phyloP scores from a whole-genome alignment of 1,140 invertebrate species.

The Orius insidiosus region DNA sequence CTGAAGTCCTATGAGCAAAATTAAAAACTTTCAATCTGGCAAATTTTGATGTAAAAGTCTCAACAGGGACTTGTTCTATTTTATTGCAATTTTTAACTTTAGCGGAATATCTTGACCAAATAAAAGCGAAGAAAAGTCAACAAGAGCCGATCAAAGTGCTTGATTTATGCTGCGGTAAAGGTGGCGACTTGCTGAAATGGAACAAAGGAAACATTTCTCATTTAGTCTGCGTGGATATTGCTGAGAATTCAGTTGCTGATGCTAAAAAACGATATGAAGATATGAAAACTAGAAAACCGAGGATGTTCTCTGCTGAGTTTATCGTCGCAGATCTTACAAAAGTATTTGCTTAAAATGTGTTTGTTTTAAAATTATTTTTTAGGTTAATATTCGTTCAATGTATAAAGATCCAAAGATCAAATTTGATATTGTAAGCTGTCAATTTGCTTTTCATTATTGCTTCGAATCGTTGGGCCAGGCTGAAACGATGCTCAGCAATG shows the following conservation, averaged over 20 bases:
- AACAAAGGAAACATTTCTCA: constrained; percentile 62
- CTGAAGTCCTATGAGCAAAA: background rate
- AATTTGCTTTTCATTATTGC: constrained; percentile 94
- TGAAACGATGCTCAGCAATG: constrained; percentile 82
- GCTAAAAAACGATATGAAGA: constrained; percentile 51
- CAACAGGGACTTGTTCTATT: background rate
- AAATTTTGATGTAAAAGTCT: background rate
- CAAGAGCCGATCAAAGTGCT: constrained; percentile 40
- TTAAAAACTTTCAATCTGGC: background rate
- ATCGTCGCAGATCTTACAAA: constrained; percentile 80
- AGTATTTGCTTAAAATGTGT: constrained; percentile 28
- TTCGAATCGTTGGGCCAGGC: constrained; percentile 88
- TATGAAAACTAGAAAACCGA: constrained; percentile 28
- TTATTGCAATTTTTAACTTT: constrained; percentile 15
- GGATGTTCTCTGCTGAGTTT: constrained; percentile 71
- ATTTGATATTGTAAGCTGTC: constrained; percentile 86
- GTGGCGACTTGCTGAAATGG: constrained; percentile 94
- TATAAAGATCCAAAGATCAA: constrained; percentile 34
- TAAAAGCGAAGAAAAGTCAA: constrained; percentile 39
- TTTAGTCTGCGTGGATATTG: constrained; percentile 91
- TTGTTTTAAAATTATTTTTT: constrained; percentile 22
- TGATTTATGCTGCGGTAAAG: constrained; percentile 71
- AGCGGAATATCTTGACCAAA: constrained; percentile 45
- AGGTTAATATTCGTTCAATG: constrained; percentile 45
- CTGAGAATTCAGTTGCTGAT: constrained; percentile 77